Conservation (phyloP, 2,888 invertebrate genomes). For the Apamea anceps region DNA sequence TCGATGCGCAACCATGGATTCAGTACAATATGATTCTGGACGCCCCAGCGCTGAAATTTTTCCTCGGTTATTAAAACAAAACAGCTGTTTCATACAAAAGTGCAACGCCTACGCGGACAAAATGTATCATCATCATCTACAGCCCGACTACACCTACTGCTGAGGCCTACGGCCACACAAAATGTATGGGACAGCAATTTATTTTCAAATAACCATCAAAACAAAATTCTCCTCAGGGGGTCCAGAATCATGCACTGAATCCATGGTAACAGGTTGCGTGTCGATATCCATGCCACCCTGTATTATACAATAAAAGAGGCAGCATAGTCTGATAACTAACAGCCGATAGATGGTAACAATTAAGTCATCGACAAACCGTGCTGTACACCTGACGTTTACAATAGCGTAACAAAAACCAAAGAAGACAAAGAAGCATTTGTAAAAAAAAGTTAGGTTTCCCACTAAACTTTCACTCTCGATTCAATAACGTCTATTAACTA, state of each 20-base stretch:
- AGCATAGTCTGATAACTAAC: neutral
- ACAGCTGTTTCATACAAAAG: no score
- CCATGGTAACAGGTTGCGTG: neutral
- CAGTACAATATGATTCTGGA: neutral
- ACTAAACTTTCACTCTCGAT: slow-evolving; percentile 82
- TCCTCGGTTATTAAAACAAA: no score
- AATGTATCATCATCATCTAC: no score
- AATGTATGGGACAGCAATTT: neutral
- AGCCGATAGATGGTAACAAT: slow-evolving; percentile 11
- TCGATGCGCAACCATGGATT: neutral
- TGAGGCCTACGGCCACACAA: no score
- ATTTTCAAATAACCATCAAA: neutral
- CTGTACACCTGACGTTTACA: slow-evolving; percentile 33
- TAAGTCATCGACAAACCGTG: slow-evolving; percentile 36
- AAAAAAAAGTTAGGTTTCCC: slow-evolving; percentile 74
- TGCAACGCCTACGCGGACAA: neutral
- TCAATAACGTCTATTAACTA: slow-evolving; percentile 78
- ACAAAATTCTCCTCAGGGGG: neutral
- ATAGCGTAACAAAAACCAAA: slow-evolving; percentile 59
- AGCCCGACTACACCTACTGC: no score
- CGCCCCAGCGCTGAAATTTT: no score
- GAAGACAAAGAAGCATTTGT: slow-evolving; percentile 72
- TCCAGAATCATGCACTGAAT: neutral
- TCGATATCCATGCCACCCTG: neutral
- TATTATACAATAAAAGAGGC: neutral